A percentile compares a stretch with the other conserved stretches of the same genome.
phyloP scores from a whole-genome alignment of 2,797 vertebrate species.

The Todus mexicanus region DNA sequence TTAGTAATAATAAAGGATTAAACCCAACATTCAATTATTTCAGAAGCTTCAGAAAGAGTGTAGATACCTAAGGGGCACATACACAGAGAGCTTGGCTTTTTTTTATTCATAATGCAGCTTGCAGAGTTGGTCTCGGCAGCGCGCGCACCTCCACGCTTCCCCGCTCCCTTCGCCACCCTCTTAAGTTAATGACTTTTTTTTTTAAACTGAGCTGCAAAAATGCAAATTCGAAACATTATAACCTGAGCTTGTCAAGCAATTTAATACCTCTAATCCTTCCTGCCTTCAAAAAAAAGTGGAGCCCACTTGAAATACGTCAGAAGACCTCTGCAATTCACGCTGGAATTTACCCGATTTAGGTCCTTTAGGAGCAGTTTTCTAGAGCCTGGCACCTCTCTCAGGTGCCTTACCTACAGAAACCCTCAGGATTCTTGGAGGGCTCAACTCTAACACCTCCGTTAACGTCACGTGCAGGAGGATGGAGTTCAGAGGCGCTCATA shows the following conservation, averaged over 20 bases:
- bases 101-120: background rate
- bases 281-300: background rate
- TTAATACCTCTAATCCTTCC: background rate
- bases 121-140: background rate
- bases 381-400: background rate
- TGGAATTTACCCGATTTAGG: background rate
- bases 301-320: background rate
- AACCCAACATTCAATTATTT: background rate
- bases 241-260: background rate
- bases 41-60: background rate
- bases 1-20: background rate
- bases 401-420: background rate
- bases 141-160: background rate
- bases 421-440: background rate
- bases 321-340: background rate
- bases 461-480: rapidly evolving
- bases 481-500: background rate
- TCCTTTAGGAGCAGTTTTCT: background rate
- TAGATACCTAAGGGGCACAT: background rate
- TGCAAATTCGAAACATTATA: background rate
- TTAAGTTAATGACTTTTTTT: background rate
- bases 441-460: background rate
- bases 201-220: background rate
- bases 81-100: background rate
- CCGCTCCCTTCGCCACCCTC: background rate